These are phyloP conservation scores for Lacerta agilis DNA, from an alignment of 2,797 vertebrate species.

Conservation along the genomic window DNA sequence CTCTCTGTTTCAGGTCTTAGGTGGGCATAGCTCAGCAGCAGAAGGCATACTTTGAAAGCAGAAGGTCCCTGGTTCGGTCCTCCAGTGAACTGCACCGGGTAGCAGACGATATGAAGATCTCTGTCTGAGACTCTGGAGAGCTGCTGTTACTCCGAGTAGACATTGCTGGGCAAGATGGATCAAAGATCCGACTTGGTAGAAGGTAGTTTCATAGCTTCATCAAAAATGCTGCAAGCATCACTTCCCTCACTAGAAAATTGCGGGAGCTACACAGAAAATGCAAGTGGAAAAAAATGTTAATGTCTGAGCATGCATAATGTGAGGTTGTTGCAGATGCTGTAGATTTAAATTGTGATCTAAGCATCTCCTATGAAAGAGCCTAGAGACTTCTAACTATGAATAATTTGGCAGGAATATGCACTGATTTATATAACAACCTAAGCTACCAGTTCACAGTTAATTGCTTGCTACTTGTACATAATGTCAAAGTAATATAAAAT, in stretches of 20 bases:
- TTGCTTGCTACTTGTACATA: neutral
- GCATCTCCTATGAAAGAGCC: neutral
- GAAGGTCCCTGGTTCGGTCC: too few relatives aligned
- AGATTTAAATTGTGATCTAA: neutral
- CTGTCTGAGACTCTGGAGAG: neutral
- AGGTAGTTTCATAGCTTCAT: neutral
- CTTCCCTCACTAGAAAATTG: neutral
- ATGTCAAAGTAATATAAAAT: conserved; percentile 8
- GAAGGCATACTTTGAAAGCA: too few relatives aligned
- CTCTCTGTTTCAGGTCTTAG: too few relatives aligned
- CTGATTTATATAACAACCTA: neutral
- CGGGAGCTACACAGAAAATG: neutral
- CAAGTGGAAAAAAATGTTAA: neutral
- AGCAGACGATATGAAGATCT: too few relatives aligned
- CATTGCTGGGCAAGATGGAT: neutral
- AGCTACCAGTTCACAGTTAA: neutral
- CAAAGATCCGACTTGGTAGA: neutral
- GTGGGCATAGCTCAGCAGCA: too few relatives aligned
- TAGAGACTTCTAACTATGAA: neutral
- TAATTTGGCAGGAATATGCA: neutral
- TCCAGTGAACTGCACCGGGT: too few relatives aligned
- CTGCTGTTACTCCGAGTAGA: too few relatives aligned
- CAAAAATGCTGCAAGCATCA: neutral
- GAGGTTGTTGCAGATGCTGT: neutral
- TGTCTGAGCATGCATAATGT: neutral